Conservation (phyloP, 2,113 vertebrate species). For the Tapirus terrestris region DNA sequence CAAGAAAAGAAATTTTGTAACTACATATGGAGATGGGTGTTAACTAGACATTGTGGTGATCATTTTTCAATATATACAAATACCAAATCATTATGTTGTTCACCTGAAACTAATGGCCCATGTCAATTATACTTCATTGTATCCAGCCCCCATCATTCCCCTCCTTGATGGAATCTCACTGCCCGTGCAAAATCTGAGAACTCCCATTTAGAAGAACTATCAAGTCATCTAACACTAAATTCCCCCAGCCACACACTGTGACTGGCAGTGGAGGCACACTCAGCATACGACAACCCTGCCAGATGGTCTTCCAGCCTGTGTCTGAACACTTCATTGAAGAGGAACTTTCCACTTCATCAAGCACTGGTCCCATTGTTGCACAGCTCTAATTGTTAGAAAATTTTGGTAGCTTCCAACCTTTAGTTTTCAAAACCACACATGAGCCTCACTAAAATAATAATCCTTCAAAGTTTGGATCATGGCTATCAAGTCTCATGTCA, state of each 20-base stretch:
- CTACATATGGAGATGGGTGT: not conserved
- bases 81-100: not conserved
- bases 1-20: not conserved
- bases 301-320: not conserved
- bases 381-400: not conserved
- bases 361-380: not conserved
- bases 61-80: not conserved
- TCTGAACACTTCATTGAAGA: not conserved
- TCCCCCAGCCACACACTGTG: not conserved
- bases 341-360: not conserved
- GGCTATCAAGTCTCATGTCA: not conserved
- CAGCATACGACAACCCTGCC: not conserved
- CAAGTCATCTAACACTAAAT: not conserved
- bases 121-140: not conserved
- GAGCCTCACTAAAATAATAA: not conserved
- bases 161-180: not conserved
- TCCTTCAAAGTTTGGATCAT: not conserved
- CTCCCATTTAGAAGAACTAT: not conserved
- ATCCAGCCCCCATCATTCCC: not conserved
- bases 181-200: not conserved
- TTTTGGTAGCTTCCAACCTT: not conserved
- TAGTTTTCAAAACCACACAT: not conserved
- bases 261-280: not conserved
- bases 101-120: not conserved
- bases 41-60: not conserved